Evolutionary conservation across 2,888 invertebrate species (phyloP).

Genomic region (Trilocha varians): DNA sequence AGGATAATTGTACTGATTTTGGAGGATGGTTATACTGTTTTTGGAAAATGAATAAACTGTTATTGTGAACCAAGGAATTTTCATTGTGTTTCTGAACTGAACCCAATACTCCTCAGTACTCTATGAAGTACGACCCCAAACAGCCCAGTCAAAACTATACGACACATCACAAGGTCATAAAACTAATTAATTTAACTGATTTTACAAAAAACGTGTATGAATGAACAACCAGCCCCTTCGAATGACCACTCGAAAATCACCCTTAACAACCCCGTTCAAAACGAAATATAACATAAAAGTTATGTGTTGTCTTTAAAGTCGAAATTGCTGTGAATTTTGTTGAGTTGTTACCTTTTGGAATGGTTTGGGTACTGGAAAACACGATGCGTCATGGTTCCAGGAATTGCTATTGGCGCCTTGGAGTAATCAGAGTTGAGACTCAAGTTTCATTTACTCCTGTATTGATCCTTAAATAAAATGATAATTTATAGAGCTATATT

Average conservation of each 20-base stretch:
- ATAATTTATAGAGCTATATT: too few species aligned
- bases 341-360: neutral
- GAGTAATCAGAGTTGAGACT: conserved; percentile 1
- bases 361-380: neutral
- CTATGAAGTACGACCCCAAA: neutral
- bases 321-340: neutral
- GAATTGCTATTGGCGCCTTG: conserved; percentile 3
- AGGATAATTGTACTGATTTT: too few species aligned
- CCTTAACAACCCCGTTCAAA: too few species aligned
- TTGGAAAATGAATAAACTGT: too few species aligned
- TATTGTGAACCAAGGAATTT: too few species aligned
- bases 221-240: neutral
- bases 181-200: conserved; percentile 2
- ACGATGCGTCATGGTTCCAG: neutral
- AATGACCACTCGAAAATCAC: neutral
- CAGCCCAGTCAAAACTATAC: neutral
- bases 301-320: neutral
- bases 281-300: neutral
- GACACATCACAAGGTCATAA: conserved; percentile 2
- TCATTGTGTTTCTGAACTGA: too few species aligned
- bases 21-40: too few species aligned
- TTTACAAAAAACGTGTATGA: neutral
- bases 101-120: neutral
- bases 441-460: too few species aligned
- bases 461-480: too few species aligned